Conservation (phyloP, 2,797 vertebrate species). For the Sebastes taczanowskii region DNA sequence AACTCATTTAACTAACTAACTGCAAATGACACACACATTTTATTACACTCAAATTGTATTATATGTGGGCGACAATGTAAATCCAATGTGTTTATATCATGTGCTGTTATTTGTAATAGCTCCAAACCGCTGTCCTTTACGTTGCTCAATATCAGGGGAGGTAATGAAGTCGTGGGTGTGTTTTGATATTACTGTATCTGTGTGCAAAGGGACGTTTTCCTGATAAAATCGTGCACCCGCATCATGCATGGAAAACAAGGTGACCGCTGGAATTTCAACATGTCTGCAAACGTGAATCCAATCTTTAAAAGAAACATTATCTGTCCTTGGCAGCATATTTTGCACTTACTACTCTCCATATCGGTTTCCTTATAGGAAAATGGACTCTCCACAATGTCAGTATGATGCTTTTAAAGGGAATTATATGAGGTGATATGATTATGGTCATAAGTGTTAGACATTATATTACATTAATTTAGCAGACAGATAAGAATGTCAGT, state of each 20-base stretch:
- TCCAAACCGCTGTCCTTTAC: not conserved
- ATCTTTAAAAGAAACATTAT: not conserved
- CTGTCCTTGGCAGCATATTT: not conserved
- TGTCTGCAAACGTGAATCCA: not conserved
- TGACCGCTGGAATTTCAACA: conserved; percentile 3
- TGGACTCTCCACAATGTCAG: not conserved
- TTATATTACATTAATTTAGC: not conserved
- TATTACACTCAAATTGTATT: not conserved
- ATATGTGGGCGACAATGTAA: not conserved
- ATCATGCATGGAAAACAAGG: conserved; percentile 17
- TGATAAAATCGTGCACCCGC: not conserved
- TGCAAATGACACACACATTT: not conserved
- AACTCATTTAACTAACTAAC: not conserved
- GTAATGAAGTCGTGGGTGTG: not conserved
- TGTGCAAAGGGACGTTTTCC: not conserved
- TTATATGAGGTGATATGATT: not conserved
- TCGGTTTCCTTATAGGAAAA: not conserved
- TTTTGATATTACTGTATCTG: not conserved
- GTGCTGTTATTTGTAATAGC: not conserved
- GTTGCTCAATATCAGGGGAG: not conserved
- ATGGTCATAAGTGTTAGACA: not conserved
- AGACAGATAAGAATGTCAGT: not conserved
- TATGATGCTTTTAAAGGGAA: not conserved
- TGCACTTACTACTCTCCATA: not conserved
- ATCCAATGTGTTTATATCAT: not conserved